Conservation (phyloP, 2,113 vertebrate species). For the Python bivittatus region DNA sequence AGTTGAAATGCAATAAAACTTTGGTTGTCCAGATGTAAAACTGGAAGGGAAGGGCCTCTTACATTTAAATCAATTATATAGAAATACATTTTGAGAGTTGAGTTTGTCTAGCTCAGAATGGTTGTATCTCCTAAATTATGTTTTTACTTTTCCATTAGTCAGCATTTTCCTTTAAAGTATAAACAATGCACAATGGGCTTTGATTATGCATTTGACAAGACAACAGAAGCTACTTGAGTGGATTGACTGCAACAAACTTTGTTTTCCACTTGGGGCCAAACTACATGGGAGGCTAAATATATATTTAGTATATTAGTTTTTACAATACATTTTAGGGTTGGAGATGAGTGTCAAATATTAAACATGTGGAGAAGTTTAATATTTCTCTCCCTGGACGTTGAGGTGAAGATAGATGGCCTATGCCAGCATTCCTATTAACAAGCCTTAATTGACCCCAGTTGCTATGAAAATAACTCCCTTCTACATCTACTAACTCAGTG, state of each 20-base stretch:
- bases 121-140: background rate
- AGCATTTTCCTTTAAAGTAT: background rate
- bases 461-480: background rate
- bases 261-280: background rate
- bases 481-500: background rate
- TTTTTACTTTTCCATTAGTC: background rate
- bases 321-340: background rate
- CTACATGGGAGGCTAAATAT: background rate
- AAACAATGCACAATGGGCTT: background rate
- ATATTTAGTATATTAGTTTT: background rate
- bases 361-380: background rate
- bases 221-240: background rate
- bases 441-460: background rate
- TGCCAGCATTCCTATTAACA: background rate
- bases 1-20: background rate
- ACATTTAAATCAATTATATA: background rate
- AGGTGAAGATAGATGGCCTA: background rate
- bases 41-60: background rate
- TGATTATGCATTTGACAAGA: conserved; percentile 11
- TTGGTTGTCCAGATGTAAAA: background rate
- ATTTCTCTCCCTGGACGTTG: background rate
- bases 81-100: background rate
- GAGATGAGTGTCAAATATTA: background rate
- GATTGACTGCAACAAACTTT: background rate
- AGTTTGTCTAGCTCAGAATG: background rate